Conservation (phyloP, 2,888 invertebrate species). For the Tinea trinotella region DNA sequence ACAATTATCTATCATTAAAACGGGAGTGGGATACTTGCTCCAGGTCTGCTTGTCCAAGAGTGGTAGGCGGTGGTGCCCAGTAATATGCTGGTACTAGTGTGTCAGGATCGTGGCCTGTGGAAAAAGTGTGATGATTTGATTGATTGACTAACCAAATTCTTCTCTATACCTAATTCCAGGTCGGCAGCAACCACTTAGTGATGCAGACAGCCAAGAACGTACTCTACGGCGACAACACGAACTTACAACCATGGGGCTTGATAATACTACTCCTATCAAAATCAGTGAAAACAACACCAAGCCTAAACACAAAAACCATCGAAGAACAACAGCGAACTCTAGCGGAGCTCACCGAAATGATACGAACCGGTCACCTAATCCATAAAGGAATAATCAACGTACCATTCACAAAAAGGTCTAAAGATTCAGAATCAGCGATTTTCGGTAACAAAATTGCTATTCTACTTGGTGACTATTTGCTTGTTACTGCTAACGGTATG, state of each 20-base stretch:
- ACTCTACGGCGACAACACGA: conserved; percentile 86
- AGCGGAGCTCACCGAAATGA: conserved; percentile 87
- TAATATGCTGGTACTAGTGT: no score
- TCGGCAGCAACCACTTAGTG: conserved; percentile 89
- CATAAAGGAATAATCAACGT: conserved; percentile 76
- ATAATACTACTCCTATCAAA: conserved; percentile 87
- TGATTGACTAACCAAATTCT: no score
- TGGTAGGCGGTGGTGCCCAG: no score
- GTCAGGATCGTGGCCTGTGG: no score
- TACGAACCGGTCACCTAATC: conserved; percentile 86
- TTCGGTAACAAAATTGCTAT: conserved; percentile 92
- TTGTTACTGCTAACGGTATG: conserved; percentile 86
- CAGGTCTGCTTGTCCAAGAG: no score
- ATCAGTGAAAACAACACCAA: conserved; percentile 75
- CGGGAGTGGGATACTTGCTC: no score
- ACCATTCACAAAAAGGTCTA: conserved; percentile 65
- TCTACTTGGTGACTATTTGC: conserved; percentile 86
- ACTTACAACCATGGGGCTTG: conserved; percentile 89
- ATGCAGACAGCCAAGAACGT: conserved; percentile 88
- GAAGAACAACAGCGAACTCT: conserved; percentile 61
- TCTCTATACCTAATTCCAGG: conserved; percentile 54
- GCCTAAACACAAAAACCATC: conserved; percentile 71
- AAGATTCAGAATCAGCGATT: conserved; percentile 79
- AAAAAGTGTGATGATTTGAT: no score
- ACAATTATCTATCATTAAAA: no score